A percentile compares a stretch with the other conserved stretches of the same genome.
Evolutionary conservation across 2,797 vertebrate genomes (phyloP).

Genomic region (Eutrigla gurnardus): DNA sequence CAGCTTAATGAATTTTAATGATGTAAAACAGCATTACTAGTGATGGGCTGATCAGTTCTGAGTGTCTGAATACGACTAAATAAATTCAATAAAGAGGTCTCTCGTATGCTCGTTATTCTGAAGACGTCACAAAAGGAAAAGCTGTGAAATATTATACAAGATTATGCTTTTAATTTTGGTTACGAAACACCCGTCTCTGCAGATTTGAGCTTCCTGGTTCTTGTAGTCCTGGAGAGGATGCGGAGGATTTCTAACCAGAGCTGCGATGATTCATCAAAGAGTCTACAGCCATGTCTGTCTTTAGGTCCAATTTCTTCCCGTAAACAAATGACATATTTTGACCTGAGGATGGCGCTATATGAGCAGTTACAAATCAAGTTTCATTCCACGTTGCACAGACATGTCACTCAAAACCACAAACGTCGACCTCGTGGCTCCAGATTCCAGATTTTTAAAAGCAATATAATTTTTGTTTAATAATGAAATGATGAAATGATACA

Average conservation of each 20-base stretch:
- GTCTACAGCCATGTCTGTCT: neutral
- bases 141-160: too few species aligned
- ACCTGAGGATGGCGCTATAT: neutral
- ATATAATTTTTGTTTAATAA: too few species aligned
- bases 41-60: slow-evolving; percentile 82
- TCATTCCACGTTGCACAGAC: too few species aligned
- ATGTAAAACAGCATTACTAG: slow-evolving; percentile 83
- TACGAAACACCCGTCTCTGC: neutral
- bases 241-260: neutral
- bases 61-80: slow-evolving; percentile 85
- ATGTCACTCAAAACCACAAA: too few species aligned
- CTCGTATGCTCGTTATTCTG: slow-evolving; percentile 42
- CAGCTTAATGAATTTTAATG: slow-evolving; percentile 80
- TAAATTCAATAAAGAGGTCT: slow-evolving; percentile 84
- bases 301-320: neutral
- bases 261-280: neutral
- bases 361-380: neutral
- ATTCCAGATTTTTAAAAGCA: too few species aligned
- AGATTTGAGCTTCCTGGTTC: neutral
- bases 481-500: too few species aligned
- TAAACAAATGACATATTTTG: neutral
- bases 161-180: neutral
- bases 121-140: too few species aligned
- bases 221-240: neutral
- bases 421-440: too few species aligned